These are phyloP conservation scores for Temnothorax longispinosus DNA, from an alignment of 1,140 invertebrate genomes.

Conservation along the genomic window DNA sequence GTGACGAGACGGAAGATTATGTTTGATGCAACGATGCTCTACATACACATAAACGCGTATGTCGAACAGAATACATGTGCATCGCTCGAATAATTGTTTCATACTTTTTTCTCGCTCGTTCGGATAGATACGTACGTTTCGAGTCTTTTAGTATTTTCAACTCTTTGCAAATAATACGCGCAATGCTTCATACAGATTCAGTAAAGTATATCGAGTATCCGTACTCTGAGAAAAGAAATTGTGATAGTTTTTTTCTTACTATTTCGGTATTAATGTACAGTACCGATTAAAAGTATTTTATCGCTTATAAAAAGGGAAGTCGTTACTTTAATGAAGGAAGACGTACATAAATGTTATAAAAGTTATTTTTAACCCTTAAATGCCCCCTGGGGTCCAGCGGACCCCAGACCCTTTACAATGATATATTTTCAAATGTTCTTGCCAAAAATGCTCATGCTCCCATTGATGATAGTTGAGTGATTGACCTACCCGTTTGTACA, in stretches of 20 bases:
- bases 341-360: too few species aligned
- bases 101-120: background rate
- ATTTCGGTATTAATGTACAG: background rate
- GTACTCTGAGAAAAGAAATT: background rate
- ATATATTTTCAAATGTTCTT: too few species aligned
- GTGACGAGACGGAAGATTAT: slow-evolving; percentile 15
- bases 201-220: background rate
- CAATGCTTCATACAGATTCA: background rate
- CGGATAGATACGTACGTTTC: background rate
- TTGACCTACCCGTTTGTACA: too few species aligned
- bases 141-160: background rate
- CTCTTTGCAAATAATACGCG: background rate
- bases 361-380: too few species aligned
- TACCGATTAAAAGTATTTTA: too few species aligned
- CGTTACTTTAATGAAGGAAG: too few species aligned
- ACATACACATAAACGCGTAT: background rate
- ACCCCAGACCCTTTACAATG: too few species aligned
- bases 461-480: too few species aligned
- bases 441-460: too few species aligned
- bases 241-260: background rate
- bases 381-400: too few species aligned
- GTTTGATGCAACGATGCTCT: slow-evolving; percentile 4
- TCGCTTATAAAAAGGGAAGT: too few species aligned
- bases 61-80: background rate
- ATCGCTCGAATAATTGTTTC: slow-evolving; percentile 14